phyloP scores from a whole-genome alignment of 2,113 vertebrate genomes.

The Epinephelus moara region DNA sequence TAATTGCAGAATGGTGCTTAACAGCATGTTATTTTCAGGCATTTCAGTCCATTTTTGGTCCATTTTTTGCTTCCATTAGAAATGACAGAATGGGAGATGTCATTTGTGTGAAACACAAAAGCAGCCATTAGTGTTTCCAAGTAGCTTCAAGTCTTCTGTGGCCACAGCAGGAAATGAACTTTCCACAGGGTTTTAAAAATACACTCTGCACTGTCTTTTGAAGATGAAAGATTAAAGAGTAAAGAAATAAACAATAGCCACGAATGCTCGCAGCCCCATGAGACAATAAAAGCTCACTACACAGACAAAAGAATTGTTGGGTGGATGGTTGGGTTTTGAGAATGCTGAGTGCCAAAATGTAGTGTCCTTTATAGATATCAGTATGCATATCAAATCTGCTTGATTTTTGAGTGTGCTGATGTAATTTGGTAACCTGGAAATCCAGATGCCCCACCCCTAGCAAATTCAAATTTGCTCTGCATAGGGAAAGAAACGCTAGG shows the following conservation, averaged over 20 bases:
- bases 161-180: neutral
- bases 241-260: neutral
- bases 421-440: neutral
- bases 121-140: constrained; percentile 37
- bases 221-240: neutral
- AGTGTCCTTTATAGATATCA: neutral
- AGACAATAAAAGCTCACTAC: neutral
- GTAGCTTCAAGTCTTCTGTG: neutral
- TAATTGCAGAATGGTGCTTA: constrained; percentile 26
- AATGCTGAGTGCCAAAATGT: neutral
- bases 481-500: too few species aligned
- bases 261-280: rapidly evolving
- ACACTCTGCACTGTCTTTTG: neutral
- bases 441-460: too few species aligned
- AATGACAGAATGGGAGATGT: constrained; percentile 8
- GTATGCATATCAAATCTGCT: neutral
- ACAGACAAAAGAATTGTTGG: neutral
- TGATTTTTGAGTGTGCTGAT: neutral
- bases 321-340: neutral
- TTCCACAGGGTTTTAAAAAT: constrained; percentile 19
- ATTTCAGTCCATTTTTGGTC: constrained; percentile 39
- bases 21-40: constrained; percentile 43
- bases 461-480: too few species aligned
- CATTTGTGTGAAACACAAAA: constrained; percentile 29
- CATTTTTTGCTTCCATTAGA: constrained; percentile 29